These are phyloP conservation scores for Acropternis orthonyx DNA, from an alignment of 2,797 vertebrate species.

Conservation along the genomic window DNA sequence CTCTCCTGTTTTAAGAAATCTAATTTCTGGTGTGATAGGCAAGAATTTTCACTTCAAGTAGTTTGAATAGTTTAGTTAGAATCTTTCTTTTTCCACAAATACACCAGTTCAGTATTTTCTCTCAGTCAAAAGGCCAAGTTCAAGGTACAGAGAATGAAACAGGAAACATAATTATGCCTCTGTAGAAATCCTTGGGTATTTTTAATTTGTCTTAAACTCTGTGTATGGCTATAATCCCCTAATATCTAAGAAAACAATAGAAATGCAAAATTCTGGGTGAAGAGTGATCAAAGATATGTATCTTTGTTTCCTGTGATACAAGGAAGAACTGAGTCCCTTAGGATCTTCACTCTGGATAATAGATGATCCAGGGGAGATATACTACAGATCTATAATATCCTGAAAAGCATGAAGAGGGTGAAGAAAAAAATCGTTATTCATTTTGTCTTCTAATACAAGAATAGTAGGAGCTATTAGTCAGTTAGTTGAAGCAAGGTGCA, in stretches of 20 bases:
- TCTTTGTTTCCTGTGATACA: background rate
- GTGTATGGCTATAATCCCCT: background rate
- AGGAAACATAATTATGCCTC: background rate
- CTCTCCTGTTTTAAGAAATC: background rate
- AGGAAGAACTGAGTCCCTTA: background rate
- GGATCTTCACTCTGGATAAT: background rate
- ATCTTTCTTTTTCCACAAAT: background rate
- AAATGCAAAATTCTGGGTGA: background rate
- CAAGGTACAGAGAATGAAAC: background rate
- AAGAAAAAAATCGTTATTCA: conserved; percentile 1
- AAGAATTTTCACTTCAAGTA: background rate
- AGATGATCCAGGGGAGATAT: background rate
- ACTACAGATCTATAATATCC: background rate
- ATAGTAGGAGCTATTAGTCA: background rate
- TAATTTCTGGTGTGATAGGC: background rate
- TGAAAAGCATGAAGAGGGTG: background rate
- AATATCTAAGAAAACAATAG: background rate
- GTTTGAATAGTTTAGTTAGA: background rate
- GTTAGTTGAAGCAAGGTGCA: background rate
- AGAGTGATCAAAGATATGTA: background rate
- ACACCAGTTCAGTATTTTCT: background rate
- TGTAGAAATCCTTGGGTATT: background rate
- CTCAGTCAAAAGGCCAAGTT: background rate
- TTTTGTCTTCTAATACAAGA: background rate
- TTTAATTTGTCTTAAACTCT: background rate